Conservation (phyloP, 2,113 vertebrate genomes). For the Equus quagga region DNA sequence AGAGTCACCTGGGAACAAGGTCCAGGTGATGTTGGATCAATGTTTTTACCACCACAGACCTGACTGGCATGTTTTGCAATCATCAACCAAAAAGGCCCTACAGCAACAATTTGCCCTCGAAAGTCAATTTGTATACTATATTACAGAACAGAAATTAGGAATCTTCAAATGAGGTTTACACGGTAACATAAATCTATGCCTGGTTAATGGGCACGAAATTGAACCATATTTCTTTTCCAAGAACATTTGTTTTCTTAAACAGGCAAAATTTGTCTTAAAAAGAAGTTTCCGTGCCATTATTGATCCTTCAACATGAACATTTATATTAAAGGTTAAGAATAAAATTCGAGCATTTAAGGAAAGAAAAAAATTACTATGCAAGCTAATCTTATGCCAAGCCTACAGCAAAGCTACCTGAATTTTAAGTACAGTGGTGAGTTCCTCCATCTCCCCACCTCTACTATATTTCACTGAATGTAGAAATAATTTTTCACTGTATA, state of each 20-base stretch:
- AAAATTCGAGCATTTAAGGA: constrained; percentile 58
- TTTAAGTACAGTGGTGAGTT: constrained; percentile 45
- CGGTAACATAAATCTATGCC: not conserved
- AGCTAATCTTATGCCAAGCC: constrained; percentile 53
- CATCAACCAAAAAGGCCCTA: not conserved
- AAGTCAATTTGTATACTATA: not conserved
- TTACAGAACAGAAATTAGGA: not conserved
- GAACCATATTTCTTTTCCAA: constrained; percentile 28
- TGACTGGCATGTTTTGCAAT: not conserved
- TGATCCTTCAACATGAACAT: constrained; percentile 61
- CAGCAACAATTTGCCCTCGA: not conserved
- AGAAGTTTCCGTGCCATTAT: constrained; percentile 37
- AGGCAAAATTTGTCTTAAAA: constrained; percentile 45
- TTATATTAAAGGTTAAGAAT: constrained; percentile 67
- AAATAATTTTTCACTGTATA: constrained; percentile 54
- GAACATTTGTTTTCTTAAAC: constrained; percentile 64
- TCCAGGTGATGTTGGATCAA: not conserved
- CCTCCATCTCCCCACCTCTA: constrained; percentile 34
- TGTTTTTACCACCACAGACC: not conserved
- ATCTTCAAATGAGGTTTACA: not conserved
- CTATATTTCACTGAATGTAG: constrained; percentile 58
- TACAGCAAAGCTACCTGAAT: constrained; percentile 44
- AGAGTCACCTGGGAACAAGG: not conserved
- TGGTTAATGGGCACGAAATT: constrained; percentile 2
- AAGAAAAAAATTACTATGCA: constrained; percentile 15